Evolutionary conservation across 2,888 invertebrate genomes (phyloP), one percentile per base, ranked within the genome.

Genomic region (Phymatocera aterrima): DNA sequence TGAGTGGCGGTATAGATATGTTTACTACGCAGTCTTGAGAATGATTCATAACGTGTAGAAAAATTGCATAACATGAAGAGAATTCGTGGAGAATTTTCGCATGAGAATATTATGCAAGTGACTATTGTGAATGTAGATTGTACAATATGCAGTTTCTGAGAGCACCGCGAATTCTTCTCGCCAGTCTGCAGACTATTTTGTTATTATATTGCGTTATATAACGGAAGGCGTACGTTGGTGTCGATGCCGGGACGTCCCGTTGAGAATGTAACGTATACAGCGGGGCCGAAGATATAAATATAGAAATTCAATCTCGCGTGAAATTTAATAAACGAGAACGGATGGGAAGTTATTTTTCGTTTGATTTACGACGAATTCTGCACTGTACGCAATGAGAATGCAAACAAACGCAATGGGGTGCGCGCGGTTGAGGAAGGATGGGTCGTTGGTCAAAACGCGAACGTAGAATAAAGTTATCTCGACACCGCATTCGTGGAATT

Each of bases 241-340:
- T 46, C 51, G 72, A 34, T 24, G 51, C 18, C 51, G 28, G 34
- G 72, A 72, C 48, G 24, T 72, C 72, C 51, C 72, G 34, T 46
- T 72, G 72, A 48, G 72, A 72, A 54, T 54, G 72, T 72, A 72
- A 51, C 72, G 31, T 51, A n/a, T n/a, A 51, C 51, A 31, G 28
- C 31, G 43, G 34, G 12, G 12, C 54, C 72, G 51, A 72, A 72
- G 72, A 72, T 72, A 72, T 72, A 72, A 72, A 72, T 72, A 72
- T 54, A 51, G 72, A 31, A 72, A 72, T 72, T 72, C 72, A 72
- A 72, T 72, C 51, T 51, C 48, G 51, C 21, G 72, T 72, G 72
- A 72, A 72, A 72, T 72, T 72, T 72, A 72, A 72, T 72, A 72
- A 72, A 72, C 72, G 72, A 31, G 51, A 72, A 72, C 72, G 72